Conservation (phyloP, 2,888 invertebrate species). For the Cynaeus angustus region DNA sequence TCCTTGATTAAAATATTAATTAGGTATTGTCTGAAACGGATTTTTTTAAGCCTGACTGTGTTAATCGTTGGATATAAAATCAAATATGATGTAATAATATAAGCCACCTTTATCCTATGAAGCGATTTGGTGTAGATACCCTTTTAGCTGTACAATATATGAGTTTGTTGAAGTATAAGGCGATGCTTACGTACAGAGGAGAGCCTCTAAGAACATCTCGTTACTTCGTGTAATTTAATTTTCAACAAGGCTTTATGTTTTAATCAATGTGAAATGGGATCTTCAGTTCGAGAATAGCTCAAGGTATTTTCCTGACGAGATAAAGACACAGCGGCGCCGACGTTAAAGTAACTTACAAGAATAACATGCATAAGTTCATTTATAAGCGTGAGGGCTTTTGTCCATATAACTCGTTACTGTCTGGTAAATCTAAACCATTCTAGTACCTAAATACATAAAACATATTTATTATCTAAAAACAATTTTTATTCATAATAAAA, state of each 20-base stretch:
- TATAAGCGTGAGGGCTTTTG: neutral
- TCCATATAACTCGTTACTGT: too few species aligned
- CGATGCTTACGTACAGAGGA: conserved; percentile 46
- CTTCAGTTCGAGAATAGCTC: conserved; percentile 50
- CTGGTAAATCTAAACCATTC: too few species aligned
- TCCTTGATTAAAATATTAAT: conserved; percentile 21
- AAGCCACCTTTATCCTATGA: conserved; percentile 37
- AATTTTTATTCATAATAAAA: too few species aligned
- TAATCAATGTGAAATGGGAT: conserved; percentile 64
- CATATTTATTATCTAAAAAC: too few species aligned
- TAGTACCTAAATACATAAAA: too few species aligned
- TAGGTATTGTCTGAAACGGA: conserved; percentile 4
- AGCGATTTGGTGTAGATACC: conserved; percentile 47
- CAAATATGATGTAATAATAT: conserved; percentile 40
- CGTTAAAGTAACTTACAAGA: conserved; percentile 43
- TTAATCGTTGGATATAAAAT: conserved; percentile 27
- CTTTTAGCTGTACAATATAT: conserved; percentile 48
- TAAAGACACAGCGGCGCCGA: conserved; percentile 38
- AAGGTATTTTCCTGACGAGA: conserved; percentile 50
- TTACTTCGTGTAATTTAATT: conserved; percentile 63
- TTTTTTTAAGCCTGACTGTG: conserved; percentile 4
- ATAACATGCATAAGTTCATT: conserved; percentile 39
- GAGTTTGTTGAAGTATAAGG: conserved; percentile 49
- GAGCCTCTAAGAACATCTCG: conserved; percentile 56
- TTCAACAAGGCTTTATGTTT: conserved; percentile 64